Percentiles rank a stretch among this genome's conserved stretches.
These are phyloP conservation scores for Elephantulus edwardii DNA, from an alignment of 2,113 vertebrate species.

Conservation along the genomic window DNA sequence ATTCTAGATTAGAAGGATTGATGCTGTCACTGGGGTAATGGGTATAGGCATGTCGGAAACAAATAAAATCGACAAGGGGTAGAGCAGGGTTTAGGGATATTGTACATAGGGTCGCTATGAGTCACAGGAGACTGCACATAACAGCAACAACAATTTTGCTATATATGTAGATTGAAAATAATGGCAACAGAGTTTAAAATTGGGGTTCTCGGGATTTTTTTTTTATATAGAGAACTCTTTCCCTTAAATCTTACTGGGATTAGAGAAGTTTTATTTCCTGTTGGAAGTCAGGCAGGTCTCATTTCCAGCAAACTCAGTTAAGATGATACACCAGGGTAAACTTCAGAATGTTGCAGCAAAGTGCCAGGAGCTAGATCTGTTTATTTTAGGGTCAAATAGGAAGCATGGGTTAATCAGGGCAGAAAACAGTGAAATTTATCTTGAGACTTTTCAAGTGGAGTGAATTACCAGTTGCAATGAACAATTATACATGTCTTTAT, in stretches of 20 bases:
- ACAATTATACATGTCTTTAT: neutral
- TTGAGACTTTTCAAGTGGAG: constrained; percentile 23
- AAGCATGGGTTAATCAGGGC: neutral
- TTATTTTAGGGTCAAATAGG: neutral
- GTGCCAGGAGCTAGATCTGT: neutral
- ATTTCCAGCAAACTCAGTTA: neutral
- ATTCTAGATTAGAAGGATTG: no score
- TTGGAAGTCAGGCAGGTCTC: neutral
- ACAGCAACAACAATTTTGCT: no score
- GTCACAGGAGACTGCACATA: no score
- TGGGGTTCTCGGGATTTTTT: neutral
- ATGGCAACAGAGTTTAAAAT: neutral
- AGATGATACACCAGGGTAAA: neutral
- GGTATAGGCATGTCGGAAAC: no score
- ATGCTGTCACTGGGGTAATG: no score
- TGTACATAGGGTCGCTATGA: no score
- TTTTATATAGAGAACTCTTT: neutral
- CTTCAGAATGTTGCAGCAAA: neutral
- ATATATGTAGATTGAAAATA: neutral
- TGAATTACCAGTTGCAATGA: neutral
- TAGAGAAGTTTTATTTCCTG: neutral
- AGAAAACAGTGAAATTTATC: constrained; percentile 35
- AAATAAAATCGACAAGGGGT: no score
- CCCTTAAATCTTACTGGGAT: neutral
- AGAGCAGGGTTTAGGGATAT: no score